Evolutionary conservation across 1,140 invertebrate species (phyloP).

Genomic region (Temnothorax curvispinosus): DNA sequence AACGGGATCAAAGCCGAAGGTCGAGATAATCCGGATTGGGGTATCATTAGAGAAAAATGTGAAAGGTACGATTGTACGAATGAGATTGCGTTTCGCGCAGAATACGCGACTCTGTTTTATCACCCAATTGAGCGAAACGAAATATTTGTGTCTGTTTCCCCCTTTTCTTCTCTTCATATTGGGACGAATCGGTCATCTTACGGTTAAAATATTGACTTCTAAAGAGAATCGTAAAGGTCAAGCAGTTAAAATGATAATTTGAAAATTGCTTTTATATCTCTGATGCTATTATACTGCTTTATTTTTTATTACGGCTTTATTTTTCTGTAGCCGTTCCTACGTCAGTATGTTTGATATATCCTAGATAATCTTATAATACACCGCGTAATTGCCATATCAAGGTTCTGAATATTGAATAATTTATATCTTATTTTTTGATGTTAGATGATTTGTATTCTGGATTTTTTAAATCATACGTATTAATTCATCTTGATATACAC

Average conservation of each 20-base stretch:
- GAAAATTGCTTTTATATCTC: background rate
- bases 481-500: background rate
- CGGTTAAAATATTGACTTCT: background rate
- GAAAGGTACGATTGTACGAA: slow-evolving; percentile 29
- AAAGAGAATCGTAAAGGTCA: background rate
- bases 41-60: slow-evolving; percentile 46
- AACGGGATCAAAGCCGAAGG: slow-evolving; percentile 31
- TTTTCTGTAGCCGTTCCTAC: background rate
- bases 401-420: slow-evolving; percentile 3
- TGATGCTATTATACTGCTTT: background rate
- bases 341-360: background rate
- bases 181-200: background rate
- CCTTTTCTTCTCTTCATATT: background rate
- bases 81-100: background rate
- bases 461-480: background rate
- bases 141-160: background rate
- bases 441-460: background rate
- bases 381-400: background rate
- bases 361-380: background rate
- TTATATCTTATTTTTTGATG: background rate
- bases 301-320: background rate
- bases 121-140: background rate
- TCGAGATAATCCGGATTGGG: background rate
- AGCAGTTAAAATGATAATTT: background rate
- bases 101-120: background rate